A percentile compares a stretch with the other conserved stretches of the same genome.
phyloP scores from a whole-genome alignment of 2,888 invertebrate species.

The Amphipyra tragopoginis region DNA sequence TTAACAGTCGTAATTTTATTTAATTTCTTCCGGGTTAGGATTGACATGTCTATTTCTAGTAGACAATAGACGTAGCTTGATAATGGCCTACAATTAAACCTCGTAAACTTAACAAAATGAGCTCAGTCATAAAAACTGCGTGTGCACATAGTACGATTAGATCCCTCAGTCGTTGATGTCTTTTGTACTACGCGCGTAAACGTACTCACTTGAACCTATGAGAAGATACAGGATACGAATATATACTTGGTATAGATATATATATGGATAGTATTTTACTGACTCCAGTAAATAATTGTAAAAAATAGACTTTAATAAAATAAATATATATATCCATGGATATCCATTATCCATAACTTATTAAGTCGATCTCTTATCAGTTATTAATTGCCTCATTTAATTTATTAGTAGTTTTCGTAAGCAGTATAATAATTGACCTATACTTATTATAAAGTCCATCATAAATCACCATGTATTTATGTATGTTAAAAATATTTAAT shows the following conservation, averaged over 20 bases:
- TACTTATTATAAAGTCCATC: neutral
- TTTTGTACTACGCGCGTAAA: constrained; percentile 69
- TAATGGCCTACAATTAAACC: neutral
- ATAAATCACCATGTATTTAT: constrained; percentile 2
- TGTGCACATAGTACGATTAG: constrained; percentile 25
- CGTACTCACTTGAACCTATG: neutral
- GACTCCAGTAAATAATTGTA: neutral
- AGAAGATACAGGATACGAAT: neutral
- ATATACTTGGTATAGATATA: neutral
- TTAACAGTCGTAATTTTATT: too few relatives aligned
- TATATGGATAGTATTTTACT: neutral
- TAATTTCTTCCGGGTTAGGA: neutral
- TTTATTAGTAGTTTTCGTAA: constrained; percentile 15
- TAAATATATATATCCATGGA: constrained; percentile 6
- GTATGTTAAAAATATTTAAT: too few relatives aligned
- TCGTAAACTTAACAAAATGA: constrained; percentile 14
- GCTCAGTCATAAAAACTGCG: constrained; percentile 18
- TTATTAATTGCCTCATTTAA: constrained; percentile 15
- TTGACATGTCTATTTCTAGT: neutral
- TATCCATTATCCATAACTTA: constrained; percentile 10
- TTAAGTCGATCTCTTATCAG: constrained; percentile 10
- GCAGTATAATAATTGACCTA: constrained; percentile 1
- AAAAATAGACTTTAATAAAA: neutral
- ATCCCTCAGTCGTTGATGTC: constrained; percentile 78
- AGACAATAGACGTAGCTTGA: neutral